Evolutionary conservation across 2,113 vertebrate species (phyloP).

Genomic region (Tichodroma muraria): DNA sequence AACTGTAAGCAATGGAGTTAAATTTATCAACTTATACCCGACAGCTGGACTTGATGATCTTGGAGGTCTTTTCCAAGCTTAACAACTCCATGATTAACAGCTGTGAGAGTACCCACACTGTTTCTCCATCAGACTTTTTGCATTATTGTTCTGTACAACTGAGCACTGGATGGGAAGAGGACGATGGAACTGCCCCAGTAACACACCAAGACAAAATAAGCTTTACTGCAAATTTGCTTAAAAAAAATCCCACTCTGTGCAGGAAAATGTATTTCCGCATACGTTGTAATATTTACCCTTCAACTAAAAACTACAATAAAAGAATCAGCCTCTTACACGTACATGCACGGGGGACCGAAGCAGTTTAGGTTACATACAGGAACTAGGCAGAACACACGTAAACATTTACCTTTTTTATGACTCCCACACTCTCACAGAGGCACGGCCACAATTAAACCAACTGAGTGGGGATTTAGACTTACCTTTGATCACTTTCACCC

Average conservation of each 20-base stretch:
- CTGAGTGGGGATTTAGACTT: not conserved
- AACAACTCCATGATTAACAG: not conserved
- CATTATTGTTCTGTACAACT: not conserved
- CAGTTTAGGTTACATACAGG: not conserved
- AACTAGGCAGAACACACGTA: not conserved
- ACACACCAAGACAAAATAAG: accelerated
- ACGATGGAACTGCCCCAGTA: not conserved
- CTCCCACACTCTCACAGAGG: not conserved
- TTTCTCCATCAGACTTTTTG: not conserved
- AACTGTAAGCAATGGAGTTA: not conserved
- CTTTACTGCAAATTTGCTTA: not conserved
- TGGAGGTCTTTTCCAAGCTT: not conserved
- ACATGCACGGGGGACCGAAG: accelerated
- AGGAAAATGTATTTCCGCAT: not conserved
- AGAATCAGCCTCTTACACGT: not conserved
- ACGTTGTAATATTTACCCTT: not conserved
- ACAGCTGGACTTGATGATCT: not conserved
- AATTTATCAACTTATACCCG: not conserved
- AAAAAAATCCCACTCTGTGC: not conserved
- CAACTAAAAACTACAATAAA: not conserved
- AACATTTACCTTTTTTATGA: not conserved
- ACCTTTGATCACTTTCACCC: not conserved
- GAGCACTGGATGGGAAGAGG: not conserved
- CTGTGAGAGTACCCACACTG: not conserved
- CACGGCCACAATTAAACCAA: not conserved